Evolutionary conservation across 2,888 invertebrate species (phyloP), one percentile per base, ranked within the genome.

Genomic region (Leptinotarsa tumamoca): DNA sequence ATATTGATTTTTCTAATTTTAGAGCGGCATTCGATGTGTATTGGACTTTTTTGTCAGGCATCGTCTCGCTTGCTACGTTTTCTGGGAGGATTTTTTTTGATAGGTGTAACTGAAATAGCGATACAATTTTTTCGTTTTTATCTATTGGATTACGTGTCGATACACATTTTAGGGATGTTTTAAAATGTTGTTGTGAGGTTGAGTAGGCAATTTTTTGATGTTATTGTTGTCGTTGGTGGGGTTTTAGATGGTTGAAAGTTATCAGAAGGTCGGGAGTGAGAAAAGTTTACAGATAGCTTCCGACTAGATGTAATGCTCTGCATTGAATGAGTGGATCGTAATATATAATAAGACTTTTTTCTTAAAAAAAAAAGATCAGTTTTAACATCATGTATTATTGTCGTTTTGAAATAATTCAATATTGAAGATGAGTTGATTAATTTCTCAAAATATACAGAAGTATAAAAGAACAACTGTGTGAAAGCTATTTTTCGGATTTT

Each of bases 131-230:
- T 58, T 58, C 10, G 27, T 63, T 63, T 33, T 63, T 33, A 58
- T 58, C 27, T 58, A 23, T 27, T 23, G 58, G 58, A 58, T 23
- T 23, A 33, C 27, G 63, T 33, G 63, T 63, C 10, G 7, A 63
- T 33, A 33, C 33, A 33, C 33, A 63, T 63, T 63, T 63, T 63
- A 63, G 43, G 63, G 63, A 63, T 63, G 63, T 63, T 63, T 63
- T 63, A 33, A 63, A 63, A 63, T 63, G 58, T 58, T 58, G 63
- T 63, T 58, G 63, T 63, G 63, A 63, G 63, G 63, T 63, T 63
- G n/a, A 4, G 3, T 63, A 63, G 63, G 63, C 63, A 63, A 63
- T 43, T 63, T 33, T 63, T 63, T 63, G 63, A 63, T 63, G 63
- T 63, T 63, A 43, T 63, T 63, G 43, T 27, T 63, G 63, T n/a